A percentile compares a stretch with the other conserved stretches of the same genome.
These are phyloP conservation scores for Oxycera nigricornis DNA, from an alignment of 2,888 invertebrate genomes.

Conservation along the genomic window DNA sequence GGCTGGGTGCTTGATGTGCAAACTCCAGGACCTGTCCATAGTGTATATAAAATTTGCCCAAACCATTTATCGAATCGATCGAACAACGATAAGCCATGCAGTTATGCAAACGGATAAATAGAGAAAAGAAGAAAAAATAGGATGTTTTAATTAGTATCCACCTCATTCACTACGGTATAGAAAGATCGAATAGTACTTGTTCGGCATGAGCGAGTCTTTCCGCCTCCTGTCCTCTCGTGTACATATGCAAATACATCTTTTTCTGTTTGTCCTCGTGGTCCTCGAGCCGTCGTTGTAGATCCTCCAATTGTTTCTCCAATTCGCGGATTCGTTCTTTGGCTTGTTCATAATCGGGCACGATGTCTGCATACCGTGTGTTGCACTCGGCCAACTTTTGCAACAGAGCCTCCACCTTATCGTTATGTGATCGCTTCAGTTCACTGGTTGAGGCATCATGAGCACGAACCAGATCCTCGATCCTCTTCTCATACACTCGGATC, in stretches of 20 bases:
- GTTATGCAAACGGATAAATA: slow-evolving; percentile 5
- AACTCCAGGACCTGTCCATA: slow-evolving; percentile 58
- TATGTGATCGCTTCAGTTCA: slow-evolving; percentile 78
- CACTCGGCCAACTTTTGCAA: slow-evolving; percentile 77
- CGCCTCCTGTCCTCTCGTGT: slow-evolving; percentile 82
- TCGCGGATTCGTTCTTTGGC: slow-evolving; percentile 75
- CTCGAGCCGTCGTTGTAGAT: slow-evolving; percentile 71
- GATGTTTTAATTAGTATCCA: slow-evolving; percentile 23
- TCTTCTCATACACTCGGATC: slow-evolving; percentile 75
- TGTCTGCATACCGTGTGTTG: slow-evolving; percentile 78
- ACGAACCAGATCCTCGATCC: slow-evolving; percentile 76
- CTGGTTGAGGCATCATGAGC: slow-evolving; percentile 70
- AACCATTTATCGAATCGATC: too few species aligned
- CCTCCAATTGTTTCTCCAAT: slow-evolving; percentile 76
- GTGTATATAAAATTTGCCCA: too few species aligned
- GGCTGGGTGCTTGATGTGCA: slow-evolving; percentile 70
- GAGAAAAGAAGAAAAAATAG: slow-evolving; percentile 28
- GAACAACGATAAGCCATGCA: neutral
- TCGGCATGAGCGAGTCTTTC: slow-evolving; percentile 74
- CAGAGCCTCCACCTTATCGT: slow-evolving; percentile 78
- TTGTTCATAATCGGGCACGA: slow-evolving; percentile 76
- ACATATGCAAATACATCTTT: slow-evolving; percentile 82
- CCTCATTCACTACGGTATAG: slow-evolving; percentile 33
- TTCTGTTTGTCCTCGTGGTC: slow-evolving; percentile 78
- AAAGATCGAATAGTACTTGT: slow-evolving; percentile 65